Base-by-base conservation (phyloP, 2,113 vertebrate species). In the Ramphastos sulfuratus region DNA sequence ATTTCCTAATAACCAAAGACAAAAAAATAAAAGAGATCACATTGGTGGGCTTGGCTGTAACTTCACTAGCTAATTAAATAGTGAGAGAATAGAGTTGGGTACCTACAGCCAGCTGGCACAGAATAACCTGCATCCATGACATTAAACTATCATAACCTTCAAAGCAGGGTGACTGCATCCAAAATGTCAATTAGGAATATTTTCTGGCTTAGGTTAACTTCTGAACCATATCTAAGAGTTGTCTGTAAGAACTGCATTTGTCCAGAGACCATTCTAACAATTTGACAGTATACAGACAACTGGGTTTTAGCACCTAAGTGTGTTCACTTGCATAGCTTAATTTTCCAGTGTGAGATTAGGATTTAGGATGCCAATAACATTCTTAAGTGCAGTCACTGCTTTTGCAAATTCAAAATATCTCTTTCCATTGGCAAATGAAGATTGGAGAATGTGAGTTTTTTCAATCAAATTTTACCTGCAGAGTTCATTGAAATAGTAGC, bases 81-180 rank as follows among this genome's bases (percentile, higher is more conserved):
- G 31, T 37, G 55, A 88, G 66, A 78, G 76, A 63, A 60, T 71
- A 67, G 42, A 71, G 33, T 56, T 1, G 2, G 50, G 24, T 27
- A 58, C 48, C 60, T 72, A 77, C 88, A 92, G 93, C 90, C 96
- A 94, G 55, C 76, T 95, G 95, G 92, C 96, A 88, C 21, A 71
- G 60, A 81, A 65, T 58, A 44, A 77, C 44, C 65, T 75, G 69
- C 65, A 78, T 92, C 80, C 90, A 67, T 61, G 58, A 9, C 71
- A 78, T 96, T 92, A 92, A 88, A 84, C 70, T 61, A 42, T 83
- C 65, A 71, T 95, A 93, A 90, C 80, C 83, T 96, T 95, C 73
- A 92, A 61, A 92, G 18, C 73, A 65, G 56, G 12, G 35, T 78
- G 83, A 67, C 58, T 44, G 61, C 28, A 88, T 95, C 90, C 90